These are phyloP conservation scores for Capromys pilorides DNA, from an alignment of 2,797 vertebrate species.

Conservation along the genomic window DNA sequence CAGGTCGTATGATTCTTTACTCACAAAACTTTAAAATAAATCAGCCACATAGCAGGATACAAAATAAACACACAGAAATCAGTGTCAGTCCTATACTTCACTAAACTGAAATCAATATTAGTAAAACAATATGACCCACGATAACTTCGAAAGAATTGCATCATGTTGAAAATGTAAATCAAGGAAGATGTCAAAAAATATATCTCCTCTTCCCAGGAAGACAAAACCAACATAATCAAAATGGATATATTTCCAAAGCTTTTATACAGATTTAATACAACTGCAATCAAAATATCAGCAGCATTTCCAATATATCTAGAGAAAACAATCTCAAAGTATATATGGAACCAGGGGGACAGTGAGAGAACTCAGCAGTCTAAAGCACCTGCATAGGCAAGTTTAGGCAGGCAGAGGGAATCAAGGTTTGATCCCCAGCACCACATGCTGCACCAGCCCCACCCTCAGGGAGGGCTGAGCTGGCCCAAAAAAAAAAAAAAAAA, in stretches of 20 bases:
- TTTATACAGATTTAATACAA: not conserved
- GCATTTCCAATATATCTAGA: not conserved
- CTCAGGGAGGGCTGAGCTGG: no score
- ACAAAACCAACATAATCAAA: not conserved
- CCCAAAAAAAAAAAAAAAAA: no score
- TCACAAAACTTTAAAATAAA: not conserved
- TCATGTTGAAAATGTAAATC: not conserved
- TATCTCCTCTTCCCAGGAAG: not conserved
- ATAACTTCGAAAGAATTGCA: not conserved
- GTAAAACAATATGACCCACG: not conserved
- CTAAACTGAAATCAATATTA: not conserved
- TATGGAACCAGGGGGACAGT: not conserved
- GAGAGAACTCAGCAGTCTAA: no score
- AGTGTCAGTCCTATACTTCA: not conserved
- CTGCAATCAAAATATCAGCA: not conserved
- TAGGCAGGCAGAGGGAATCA: no score
- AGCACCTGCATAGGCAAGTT: no score
- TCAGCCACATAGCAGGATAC: not conserved
- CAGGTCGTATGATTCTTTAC: not conserved
- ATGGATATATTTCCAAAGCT: not conserved
- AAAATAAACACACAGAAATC: not conserved
- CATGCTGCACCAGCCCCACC: no score
- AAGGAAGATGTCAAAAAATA: not conserved
- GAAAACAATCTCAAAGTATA: not conserved
- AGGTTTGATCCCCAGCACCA: no score